Base-by-base conservation (phyloP, 2,113 vertebrate species). In the Vanacampus margaritifer region DNA sequence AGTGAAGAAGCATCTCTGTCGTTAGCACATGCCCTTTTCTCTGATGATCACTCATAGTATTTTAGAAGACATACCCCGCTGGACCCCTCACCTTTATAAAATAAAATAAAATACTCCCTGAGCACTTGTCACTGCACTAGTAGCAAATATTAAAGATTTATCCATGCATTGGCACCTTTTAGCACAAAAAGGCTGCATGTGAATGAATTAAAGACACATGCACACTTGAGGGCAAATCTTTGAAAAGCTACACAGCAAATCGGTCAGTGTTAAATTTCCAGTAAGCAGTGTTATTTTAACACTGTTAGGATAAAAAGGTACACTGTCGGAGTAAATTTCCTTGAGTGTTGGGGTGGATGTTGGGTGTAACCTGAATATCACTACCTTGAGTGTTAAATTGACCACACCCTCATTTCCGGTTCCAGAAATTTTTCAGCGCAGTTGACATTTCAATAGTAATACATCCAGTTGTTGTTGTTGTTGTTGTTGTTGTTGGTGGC, bases 21-120 rank as follows among this genome's bases (percentile, higher is more conserved):
- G 19, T 79, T 74, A 58, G 60, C 43, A 56, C n/a, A 80, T 48
- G 71, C 79, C 78, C 81, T 82, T 69, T 72, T 74, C 23, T 71
- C 62, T 75, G 67, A 76, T 65, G 68, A 56, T 81, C 68, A 51
- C 73, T 46, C 71, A 70, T 76, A 68, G 75, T 65, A 75, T 78
- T 84, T 82, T 64, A 43, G 37, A 11, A 64, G 84, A 67, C 35
- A 67, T 50, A 71, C 57, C 61, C 48, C 54, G 1, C 35, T 79
- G n/a, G 81, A 86, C 80, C 71, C 59, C 26, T 78, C 64, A 77
- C 79, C 72, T 83, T 72, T 51, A 56, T 74, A 64, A 57, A 69
- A 53, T 19, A n/a, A 50, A 19, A 14, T 5, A 6, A 51, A 79
- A 64, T 41, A 39, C 17, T 65, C 57, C 16, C 56, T 41, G 12